Evolutionary conservation across 2,113 vertebrate genomes (phyloP).

Genomic region (Aspiorhynchus laticeps): DNA sequence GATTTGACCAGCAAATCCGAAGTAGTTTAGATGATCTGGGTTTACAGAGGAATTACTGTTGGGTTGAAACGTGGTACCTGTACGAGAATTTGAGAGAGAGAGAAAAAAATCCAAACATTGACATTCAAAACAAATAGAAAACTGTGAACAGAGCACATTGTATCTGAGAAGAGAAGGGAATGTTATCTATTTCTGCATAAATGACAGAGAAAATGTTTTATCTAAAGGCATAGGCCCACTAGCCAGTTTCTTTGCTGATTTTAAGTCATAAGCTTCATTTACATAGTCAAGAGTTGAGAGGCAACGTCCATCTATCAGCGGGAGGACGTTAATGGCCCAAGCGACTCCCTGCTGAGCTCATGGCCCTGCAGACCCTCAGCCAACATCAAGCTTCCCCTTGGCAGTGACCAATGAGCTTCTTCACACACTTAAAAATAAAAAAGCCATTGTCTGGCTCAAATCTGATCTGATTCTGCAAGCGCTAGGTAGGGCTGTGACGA

Average conservation of each 20-base stretch:
- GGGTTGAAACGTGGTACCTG: constrained; percentile 97
- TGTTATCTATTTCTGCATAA: constrained; percentile 1
- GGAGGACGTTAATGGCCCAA: not conserved
- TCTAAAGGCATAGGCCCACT: not conserved
- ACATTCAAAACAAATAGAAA: not conserved
- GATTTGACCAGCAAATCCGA: constrained; percentile 94
- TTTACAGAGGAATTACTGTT: constrained; percentile 99
- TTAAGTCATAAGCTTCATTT: not conserved
- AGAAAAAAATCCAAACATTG: constrained; percentile 7
- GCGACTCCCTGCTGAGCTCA: not conserved
- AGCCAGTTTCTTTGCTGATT: not conserved
- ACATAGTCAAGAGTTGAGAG: not conserved
- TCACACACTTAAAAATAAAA: not conserved
- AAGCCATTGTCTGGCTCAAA: not conserved
- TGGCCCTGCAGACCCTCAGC: not conserved
- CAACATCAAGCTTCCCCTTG: not conserved
- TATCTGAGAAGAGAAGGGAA: not conserved
- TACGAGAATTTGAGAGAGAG: not conserved
- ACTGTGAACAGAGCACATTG: not conserved
- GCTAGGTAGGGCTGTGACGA: no score
- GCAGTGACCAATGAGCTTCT: not conserved
- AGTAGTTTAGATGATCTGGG: constrained; percentile 97
- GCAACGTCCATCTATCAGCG: not conserved
- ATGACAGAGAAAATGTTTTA: constrained; percentile 11
- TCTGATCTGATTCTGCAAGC: not conserved